Base-by-base conservation (phyloP, 1,140 invertebrate species). In the Lethrus apterus region DNA sequence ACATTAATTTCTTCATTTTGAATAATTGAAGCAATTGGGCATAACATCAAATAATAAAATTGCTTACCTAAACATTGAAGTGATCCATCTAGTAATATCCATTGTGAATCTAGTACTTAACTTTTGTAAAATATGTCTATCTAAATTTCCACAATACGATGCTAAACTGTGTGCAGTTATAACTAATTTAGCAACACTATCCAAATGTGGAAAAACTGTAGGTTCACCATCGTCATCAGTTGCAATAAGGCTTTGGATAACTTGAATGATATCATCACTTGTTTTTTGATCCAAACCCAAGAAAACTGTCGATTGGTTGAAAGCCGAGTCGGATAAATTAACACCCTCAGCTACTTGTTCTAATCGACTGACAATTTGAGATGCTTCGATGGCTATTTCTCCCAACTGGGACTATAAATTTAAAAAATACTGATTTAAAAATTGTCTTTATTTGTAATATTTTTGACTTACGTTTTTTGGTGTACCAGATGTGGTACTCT, bases 31-130 rank as follows among this genome's bases (percentile, higher is more conserved):
- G n/a, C n/a, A n/a, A n/a, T n/a, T 26, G 7, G 24, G 24, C 5
- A 7, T 7, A 26, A 26, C n/a, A n/a, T 26, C 5, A 26, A n/a
- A 26, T 7, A 26, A 26, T 13, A 8, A 9, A 40, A 52, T 51
- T 53, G 52, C 56, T 53, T 63, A 84, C 82, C 82, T 84, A 64
- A 89, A 89, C 57, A 89, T 76, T 57, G 86, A 79, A 44, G 81
- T 78, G 23, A 89, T 69, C 85, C 84, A 89, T 54, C 83, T 71
- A 3, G 81, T 82, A 0, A 83, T 83, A 57, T 89, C 86, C 11
- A 78, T 79, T 0, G 79, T 78, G 26, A 89, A 75, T 54, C 83
- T 78, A 34, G 76, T 76, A 15, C 80, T 79, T 21, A 89, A 65
- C 56, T 79, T 76, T 29, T 83, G 79, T 23, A 86, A 73, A 63